A percentile compares a stretch with the other conserved stretches of the same genome.
These are phyloP conservation scores for Danaus plexippus DNA, from an alignment of 1,140 invertebrate species.

Conservation along the genomic window DNA sequence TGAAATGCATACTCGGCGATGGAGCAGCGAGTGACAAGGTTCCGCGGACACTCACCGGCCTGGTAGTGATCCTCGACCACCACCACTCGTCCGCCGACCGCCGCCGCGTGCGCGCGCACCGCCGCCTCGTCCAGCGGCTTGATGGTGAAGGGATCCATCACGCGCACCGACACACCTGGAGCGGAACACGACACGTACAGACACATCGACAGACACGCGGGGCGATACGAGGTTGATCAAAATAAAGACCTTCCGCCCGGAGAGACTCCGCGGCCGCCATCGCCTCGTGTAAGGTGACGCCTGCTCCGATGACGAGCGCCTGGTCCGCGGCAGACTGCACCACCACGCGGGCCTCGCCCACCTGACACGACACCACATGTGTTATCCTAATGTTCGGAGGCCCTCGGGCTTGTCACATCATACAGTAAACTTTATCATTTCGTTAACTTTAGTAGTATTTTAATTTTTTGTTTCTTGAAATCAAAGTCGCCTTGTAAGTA, in stretches of 20 bases:
- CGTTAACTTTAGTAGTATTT: too few species aligned
- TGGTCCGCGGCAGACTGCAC: constrained; percentile 81
- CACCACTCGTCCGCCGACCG: constrained; percentile 86
- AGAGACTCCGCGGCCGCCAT: constrained; percentile 88
- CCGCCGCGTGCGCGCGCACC: constrained; percentile 84
- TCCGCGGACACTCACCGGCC: constrained; percentile 76
- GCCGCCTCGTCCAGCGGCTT: constrained; percentile 92
- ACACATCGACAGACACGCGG: not conserved
- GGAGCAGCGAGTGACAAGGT: not conserved
- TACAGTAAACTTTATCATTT: too few species aligned
- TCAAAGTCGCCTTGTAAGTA: too few species aligned
- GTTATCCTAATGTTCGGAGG: too few species aligned
- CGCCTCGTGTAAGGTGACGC: constrained; percentile 94
- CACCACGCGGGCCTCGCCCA: constrained; percentile 88
- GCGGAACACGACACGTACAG: constrained; percentile 2
- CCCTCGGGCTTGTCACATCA: too few species aligned
- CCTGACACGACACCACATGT: constrained; percentile 29
- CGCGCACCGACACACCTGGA: constrained; percentile 79
- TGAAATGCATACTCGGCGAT: too few species aligned
- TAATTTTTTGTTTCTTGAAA: too few species aligned
- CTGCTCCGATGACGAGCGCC: constrained; percentile 91
- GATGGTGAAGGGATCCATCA: constrained; percentile 95
- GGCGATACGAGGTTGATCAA: not conserved
- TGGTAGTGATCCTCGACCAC: constrained; percentile 98
- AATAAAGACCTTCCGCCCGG: constrained; percentile 59